These are phyloP conservation scores for Leptogaster cylindrica DNA, from an alignment of 2,888 invertebrate genomes.

Conservation along the genomic window DNA sequence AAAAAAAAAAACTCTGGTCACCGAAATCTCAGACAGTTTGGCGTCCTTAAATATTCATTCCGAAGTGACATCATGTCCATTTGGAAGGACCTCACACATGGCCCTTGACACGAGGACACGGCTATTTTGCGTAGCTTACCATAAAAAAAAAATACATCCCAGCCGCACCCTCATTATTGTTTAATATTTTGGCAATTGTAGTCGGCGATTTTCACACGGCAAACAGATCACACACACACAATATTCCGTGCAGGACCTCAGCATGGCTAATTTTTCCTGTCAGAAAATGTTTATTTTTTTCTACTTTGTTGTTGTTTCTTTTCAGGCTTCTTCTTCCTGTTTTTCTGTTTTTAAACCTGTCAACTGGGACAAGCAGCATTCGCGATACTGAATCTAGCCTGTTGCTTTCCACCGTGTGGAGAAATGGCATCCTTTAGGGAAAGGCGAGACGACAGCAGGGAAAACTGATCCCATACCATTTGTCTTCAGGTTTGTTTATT, in stretches of 20 bases:
- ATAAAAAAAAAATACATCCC: too few species aligned
- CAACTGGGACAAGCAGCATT: neutral
- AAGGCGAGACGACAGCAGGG: neutral
- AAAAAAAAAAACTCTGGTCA: too few species aligned
- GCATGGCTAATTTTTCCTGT: neutral
- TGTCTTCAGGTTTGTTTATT: slow-evolving; percentile 6
- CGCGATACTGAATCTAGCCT: slow-evolving; percentile 4
- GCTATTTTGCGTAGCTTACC: too few species aligned
- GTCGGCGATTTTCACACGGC: slow-evolving; percentile 7
- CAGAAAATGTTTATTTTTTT: neutral
- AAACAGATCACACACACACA: neutral
- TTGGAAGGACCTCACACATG: too few species aligned
- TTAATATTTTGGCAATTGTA: slow-evolving; percentile 12
- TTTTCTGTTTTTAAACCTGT: too few species aligned
- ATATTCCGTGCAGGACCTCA: neutral
- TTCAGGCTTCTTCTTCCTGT: too few species aligned
- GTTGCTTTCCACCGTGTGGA: neutral
- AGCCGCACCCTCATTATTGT: neutral
- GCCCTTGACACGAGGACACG: too few species aligned
- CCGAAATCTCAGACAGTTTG: too few species aligned
- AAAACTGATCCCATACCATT: slow-evolving; percentile 2
- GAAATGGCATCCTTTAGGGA: neutral
- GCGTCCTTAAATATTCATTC: too few species aligned
- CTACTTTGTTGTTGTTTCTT: neutral
- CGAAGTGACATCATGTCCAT: too few species aligned